phyloP scores from a whole-genome alignment of 2,888 invertebrate species.

The Macaria notata region DNA sequence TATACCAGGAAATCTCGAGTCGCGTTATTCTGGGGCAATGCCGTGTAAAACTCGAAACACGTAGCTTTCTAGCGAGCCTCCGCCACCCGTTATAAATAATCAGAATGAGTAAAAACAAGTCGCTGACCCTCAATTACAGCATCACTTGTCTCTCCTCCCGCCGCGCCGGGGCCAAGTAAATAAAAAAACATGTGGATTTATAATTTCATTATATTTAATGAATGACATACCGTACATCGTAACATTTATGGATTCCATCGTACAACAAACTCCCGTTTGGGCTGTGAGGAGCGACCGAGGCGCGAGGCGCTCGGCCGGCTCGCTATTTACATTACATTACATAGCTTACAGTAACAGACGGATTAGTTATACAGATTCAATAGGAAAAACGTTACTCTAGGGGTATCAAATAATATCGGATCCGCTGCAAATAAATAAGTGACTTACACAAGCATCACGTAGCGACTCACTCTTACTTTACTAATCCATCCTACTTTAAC shows the following conservation, averaged over 20 bases:
- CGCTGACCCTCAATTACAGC: constrained; percentile 65
- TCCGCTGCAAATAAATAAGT: constrained; percentile 51
- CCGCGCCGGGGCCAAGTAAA: constrained; percentile 11
- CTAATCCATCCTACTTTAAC: constrained; percentile 53
- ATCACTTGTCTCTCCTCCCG: constrained; percentile 37
- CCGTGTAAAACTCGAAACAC: constrained; percentile 72
- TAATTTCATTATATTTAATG: constrained; percentile 67
- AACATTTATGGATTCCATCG: constrained; percentile 61
- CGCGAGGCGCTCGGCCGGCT: constrained; percentile 31
- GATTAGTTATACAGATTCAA: constrained; percentile 41
- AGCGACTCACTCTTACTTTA: constrained; percentile 34
- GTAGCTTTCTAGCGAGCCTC: constrained; percentile 69
- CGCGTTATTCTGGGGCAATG: constrained; percentile 76
- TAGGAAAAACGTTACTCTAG: constrained; percentile 20
- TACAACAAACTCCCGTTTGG: constrained; percentile 50
- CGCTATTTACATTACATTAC: constrained; percentile 41
- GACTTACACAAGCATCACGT: constrained; percentile 36
- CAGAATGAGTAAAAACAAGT: constrained; percentile 68
- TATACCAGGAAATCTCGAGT: constrained; percentile 72
- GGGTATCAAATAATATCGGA: constrained; percentile 5
- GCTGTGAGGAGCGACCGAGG: constrained; percentile 29
- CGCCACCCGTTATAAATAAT: constrained; percentile 73
- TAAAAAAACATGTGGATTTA: constrained; percentile 39
- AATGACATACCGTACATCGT: constrained; percentile 60
- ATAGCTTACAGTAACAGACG: constrained; percentile 40